Evolutionary conservation across 2,888 invertebrate genomes (phyloP), one percentile per base, ranked within the genome.

Genomic region (Congeria kusceri): DNA sequence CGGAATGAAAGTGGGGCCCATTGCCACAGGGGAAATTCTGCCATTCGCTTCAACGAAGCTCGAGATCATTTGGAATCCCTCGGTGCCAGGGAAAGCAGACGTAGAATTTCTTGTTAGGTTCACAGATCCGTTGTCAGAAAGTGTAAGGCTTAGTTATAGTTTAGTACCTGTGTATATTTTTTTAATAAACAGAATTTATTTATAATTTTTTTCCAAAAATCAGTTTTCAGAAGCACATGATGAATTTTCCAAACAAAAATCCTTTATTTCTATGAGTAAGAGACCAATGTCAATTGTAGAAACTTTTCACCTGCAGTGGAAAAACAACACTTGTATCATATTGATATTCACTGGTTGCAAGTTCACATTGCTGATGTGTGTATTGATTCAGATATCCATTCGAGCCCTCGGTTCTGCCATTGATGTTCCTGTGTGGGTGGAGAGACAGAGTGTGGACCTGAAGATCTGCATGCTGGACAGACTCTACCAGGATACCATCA

Each of bases 341-440:
- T n/a, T n/a, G n/a, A n/a, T n/a, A n/a, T n/a, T n/a, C n/a, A n/a
- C n/a, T n/a, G n/a, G n/a, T n/a, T n/a, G n/a, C n/a, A n/a, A n/a
- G n/a, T n/a, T n/a, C n/a, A n/a, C n/a, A n/a, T n/a, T n/a, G n/a
- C n/a, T 32, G 27, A 29, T 27, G 15, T 57, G 20, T 53, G 2
- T 53, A 32, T 56, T 65, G 20, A 73, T 71, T 15, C 80, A 92
- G 91, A 87, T 92, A 39, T 86, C 87, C 0, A 80, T 93, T 3
- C 73, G 86, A 57, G 87, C 90, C 1, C 53, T 89, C 23, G 93
- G 89, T 47, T 88, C 87, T 78, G 93, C 93, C 15, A 91, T 93
- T 39, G 93, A 93, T 83, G 93, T 93, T 0, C 93, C 93, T 1
- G 93, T 93, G 15, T 93, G 92, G 92, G 90, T 93, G 32, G 91